phyloP scores from a whole-genome alignment of 2,113 vertebrate genomes.

The Eudyptes chrysolophus region DNA sequence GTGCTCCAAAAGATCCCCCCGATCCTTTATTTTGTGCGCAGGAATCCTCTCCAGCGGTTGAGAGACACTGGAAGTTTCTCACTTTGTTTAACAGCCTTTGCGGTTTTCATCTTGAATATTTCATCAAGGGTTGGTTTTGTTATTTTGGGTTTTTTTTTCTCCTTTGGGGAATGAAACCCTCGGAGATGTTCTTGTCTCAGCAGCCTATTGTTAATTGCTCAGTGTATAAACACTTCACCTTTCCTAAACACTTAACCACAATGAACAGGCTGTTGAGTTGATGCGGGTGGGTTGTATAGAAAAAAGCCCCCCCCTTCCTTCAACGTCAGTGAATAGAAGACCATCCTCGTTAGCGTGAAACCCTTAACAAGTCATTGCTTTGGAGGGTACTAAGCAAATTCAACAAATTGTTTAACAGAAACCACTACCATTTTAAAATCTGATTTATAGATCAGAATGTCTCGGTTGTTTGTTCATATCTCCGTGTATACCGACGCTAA shows the following conservation, averaged over 20 bases:
- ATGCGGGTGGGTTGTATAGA: neutral
- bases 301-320: neutral
- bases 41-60: neutral
- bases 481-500: neutral
- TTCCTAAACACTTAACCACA: neutral
- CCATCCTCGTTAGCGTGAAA: neutral
- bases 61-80: neutral
- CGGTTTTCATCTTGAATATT: neutral
- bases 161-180: neutral
- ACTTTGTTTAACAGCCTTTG: neutral
- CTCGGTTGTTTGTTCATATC: rapidly evolving
- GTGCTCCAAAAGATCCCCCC: neutral
- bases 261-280: neutral
- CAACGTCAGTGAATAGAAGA: neutral
- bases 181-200: neutral
- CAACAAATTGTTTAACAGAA: neutral
- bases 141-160: neutral
- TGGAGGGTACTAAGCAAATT: constrained; percentile 3
- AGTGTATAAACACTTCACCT: neutral
- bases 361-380: neutral
- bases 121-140: neutral
- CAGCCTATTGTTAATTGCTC: neutral
- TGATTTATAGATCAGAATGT: neutral
- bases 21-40: neutral
- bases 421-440: neutral